Conservation (phyloP, 2,888 invertebrate species). For the Nomada ferruginata region DNA sequence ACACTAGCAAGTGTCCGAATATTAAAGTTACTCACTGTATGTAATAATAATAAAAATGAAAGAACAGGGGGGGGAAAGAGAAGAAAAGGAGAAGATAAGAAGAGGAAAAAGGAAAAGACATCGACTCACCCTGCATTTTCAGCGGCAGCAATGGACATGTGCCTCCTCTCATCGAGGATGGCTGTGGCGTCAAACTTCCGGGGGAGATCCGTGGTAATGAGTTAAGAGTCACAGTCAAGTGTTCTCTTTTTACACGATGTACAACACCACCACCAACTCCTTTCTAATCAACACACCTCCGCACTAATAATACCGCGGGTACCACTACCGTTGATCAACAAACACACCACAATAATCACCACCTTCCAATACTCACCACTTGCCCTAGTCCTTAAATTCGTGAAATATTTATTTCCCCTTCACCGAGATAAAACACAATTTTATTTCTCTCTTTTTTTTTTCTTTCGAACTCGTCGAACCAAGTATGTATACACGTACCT, state of each 20-base stretch:
- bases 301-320: constrained; percentile 35
- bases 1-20: too few relatives aligned
- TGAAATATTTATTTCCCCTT: not conserved
- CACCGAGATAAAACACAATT: not conserved
- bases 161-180: constrained; percentile 87
- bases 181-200: constrained; percentile 86
- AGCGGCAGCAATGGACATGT: constrained; percentile 88
- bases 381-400: constrained; percentile 17
- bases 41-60: not conserved
- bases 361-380: constrained; percentile 31
- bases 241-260: constrained; percentile 48
- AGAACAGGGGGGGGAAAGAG: not conserved
- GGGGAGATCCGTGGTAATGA: constrained; percentile 86
- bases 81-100: not conserved
- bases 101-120: constrained; percentile 6
- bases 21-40: not conserved
- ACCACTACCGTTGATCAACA: constrained; percentile 36
- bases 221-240: constrained; percentile 65
- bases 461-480: not conserved
- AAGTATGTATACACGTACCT: not conserved
- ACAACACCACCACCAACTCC: constrained; percentile 27
- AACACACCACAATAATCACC: constrained; percentile 56
- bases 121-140: constrained; percentile 87
- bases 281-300: constrained; percentile 28
- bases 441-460: not conserved